These are phyloP conservation scores for Megaustenia siamemsis DNA, from an alignment of 2,888 invertebrate species.

Conservation along the genomic window DNA sequence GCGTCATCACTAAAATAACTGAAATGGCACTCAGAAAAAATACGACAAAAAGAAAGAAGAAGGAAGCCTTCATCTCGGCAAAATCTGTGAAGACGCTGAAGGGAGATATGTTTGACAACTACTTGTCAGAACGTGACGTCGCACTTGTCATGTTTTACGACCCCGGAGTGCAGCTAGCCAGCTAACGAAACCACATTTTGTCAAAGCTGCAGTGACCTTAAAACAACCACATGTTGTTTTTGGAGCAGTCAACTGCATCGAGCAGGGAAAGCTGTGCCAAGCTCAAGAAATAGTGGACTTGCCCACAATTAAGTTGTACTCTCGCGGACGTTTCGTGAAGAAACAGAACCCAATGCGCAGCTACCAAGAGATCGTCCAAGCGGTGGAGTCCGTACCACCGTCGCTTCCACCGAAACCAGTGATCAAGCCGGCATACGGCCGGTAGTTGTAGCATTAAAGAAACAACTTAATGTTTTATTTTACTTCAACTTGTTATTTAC, in stretches of 20 bases:
- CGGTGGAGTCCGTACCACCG: conserved; percentile 29
- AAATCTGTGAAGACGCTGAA: conserved; percentile 13
- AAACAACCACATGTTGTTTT: conserved; percentile 12
- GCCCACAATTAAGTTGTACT: conserved; percentile 39
- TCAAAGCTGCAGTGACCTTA: conserved; percentile 34
- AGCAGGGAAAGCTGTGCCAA: conserved; percentile 27
- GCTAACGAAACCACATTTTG: conserved; percentile 43
- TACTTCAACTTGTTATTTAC: too few relatives aligned
- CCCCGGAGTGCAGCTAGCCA: conserved; percentile 37
- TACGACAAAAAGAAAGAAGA: neutral
- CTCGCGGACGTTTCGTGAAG: conserved; percentile 21
- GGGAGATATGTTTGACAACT: conserved; percentile 3
- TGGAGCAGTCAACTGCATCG: conserved; percentile 46
- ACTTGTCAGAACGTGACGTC: conserved; percentile 32
- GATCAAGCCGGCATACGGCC: neutral
- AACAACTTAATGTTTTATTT: too few relatives aligned
- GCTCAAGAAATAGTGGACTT: neutral
- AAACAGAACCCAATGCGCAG: conserved; percentile 3
- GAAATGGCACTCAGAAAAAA: neutral
- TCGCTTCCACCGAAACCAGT: neutral
- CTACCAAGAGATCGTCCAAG: conserved; percentile 18
- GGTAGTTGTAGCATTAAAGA: too few relatives aligned
- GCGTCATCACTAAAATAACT: neutral
- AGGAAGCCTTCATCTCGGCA: conserved; percentile 29
- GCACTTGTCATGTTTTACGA: conserved; percentile 52